Evolutionary conservation across 53 echinoderm and acorn worm genomes (phyloP).

Genomic region (Antedon mediterranea): DNA sequence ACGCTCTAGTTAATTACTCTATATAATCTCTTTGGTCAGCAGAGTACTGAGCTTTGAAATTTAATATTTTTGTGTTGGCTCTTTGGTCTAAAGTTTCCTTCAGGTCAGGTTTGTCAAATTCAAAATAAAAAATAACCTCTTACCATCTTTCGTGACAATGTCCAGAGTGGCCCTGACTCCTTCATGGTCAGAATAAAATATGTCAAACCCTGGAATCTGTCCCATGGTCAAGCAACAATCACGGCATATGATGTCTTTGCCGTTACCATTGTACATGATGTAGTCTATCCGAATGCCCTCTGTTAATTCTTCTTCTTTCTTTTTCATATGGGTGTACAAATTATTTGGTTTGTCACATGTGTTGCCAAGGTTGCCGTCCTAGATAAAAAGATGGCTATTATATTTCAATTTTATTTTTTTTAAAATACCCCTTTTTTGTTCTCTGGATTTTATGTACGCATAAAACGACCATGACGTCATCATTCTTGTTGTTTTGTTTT

Average conservation of each 20-base stretch:
- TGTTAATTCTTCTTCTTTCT: background rate
- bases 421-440: too few species aligned
- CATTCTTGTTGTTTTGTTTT: too few species aligned
- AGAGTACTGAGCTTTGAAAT: too few species aligned
- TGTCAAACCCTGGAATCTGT: conserved; percentile 38
- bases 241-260: conserved; percentile 19
- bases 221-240: conserved; percentile 34
- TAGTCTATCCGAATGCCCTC: conserved; percentile 68
- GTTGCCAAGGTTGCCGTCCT: conserved; percentile 18
- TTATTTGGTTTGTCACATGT: conserved; percentile 19
- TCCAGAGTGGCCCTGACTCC: conserved; percentile 50
- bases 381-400: background rate
- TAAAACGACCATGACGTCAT: too few species aligned
- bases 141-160: conserved; percentile 17
- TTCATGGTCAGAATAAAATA: conserved; percentile 74
- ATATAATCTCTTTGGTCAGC: too few species aligned
- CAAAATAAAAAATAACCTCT: background rate
- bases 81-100: too few species aligned
- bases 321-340: background rate
- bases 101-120: too few species aligned
- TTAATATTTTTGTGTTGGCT: too few species aligned
- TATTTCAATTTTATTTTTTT: background rate
- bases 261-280: conserved; percentile 34
- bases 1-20: too few species aligned
- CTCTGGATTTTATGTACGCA: too few species aligned